Conservation (phyloP, 2,888 invertebrate species). For the Ferrisia virgata region DNA sequence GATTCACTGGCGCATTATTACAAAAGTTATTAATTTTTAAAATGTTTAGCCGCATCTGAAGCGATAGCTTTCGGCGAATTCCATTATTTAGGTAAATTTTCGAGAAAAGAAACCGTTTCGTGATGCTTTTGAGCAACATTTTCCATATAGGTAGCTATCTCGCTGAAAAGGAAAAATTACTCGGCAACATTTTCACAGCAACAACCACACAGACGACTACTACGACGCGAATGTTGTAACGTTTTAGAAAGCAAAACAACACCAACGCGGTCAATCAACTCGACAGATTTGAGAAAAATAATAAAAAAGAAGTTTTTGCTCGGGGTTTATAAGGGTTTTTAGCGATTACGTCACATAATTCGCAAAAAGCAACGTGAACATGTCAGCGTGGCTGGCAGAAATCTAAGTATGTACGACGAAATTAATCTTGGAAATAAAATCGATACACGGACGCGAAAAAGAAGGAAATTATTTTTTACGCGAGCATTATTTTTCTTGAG, state of each 20-base stretch:
- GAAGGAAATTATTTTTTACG: slow-evolving; percentile 28
- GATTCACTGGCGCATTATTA: background rate
- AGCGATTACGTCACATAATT: background rate
- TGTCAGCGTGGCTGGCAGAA: background rate
- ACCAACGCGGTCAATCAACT: background rate
- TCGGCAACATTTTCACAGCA: background rate
- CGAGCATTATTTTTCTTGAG: slow-evolving; percentile 16
- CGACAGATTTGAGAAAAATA: background rate
- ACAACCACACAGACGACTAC: background rate
- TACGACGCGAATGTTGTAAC: background rate
- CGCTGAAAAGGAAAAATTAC: background rate
- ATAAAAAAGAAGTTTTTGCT: background rate
- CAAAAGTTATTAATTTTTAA: slow-evolving; percentile 5
- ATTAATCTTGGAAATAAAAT: slow-evolving; percentile 25
- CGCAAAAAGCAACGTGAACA: background rate
- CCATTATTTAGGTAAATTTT: background rate
- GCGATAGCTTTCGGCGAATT: slow-evolving; percentile 3
- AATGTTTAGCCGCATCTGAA: background rate
- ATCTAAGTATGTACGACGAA: background rate
- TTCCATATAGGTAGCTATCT: background rate
- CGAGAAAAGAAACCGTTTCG: background rate
- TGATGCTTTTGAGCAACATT: background rate
- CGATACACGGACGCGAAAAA: slow-evolving; percentile 1
- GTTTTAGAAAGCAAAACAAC: background rate
- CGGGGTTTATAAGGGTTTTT: background rate